Percentiles rank a stretch among this genome's conserved stretches.
phyloP scores from a whole-genome alignment of 2,113 vertebrate species.

The Lampris incognitus region DNA sequence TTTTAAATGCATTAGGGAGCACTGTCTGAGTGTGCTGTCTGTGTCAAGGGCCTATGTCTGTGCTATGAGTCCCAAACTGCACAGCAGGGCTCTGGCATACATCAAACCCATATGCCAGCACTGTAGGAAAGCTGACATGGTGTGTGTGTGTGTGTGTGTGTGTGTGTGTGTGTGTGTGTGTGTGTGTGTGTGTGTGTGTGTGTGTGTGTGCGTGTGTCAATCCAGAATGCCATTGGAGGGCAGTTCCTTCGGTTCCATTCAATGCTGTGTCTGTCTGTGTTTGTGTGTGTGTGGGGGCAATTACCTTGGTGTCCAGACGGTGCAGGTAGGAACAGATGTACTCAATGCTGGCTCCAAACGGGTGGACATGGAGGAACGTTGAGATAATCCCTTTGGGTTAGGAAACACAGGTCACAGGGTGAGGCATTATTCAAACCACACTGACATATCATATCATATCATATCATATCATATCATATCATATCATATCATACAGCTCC shows the following conservation, averaged over 20 bases:
- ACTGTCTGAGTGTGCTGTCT: conserved; percentile 17
- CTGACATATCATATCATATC: background rate
- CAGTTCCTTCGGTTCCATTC: background rate
- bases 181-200: conserved; percentile 16
- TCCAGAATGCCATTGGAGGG: conserved; percentile 1
- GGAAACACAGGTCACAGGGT: conserved; percentile 31
- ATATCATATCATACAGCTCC: background rate
- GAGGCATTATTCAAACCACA: conserved; percentile 21
- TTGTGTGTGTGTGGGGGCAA: background rate
- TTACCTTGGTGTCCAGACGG: conserved; percentile 94
- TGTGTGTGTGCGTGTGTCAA: background rate
- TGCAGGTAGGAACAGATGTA: conserved; percentile 98
- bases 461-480: no score
- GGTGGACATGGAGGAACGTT: conserved; percentile 95
- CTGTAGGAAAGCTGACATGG: conserved; percentile 37
- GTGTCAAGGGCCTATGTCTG: conserved; percentile 24
- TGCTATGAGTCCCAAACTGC: background rate
- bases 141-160: conserved; percentile 29
- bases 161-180: conserved; percentile 14
- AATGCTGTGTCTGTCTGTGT: background rate
- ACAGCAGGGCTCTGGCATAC: conserved; percentile 35
- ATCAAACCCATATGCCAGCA: conserved; percentile 40
- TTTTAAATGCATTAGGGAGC: conserved; percentile 23
- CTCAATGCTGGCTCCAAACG: conserved; percentile 96
- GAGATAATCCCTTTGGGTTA: conserved; percentile 90